Percentiles rank a stretch among this genome's conserved stretches.
Evolutionary conservation across 2,113 vertebrate genomes (phyloP).

Genomic region (Cephalopterus ornatus): DNA sequence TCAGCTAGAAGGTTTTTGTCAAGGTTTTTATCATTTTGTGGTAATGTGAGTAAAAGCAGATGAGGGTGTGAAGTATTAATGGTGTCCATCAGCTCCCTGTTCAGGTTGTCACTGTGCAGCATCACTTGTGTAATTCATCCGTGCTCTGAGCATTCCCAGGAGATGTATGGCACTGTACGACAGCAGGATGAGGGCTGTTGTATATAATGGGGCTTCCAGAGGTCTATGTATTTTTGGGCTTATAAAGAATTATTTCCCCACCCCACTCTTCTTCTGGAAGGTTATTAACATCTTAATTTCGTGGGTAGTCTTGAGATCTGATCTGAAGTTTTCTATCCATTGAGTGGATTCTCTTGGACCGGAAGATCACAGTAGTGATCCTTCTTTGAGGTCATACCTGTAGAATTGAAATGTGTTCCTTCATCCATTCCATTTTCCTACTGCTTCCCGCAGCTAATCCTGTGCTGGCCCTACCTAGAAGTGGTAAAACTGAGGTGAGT

Average conservation of each 20-base stretch:
- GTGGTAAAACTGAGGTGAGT: fast-evolving
- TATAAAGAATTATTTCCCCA: neutral
- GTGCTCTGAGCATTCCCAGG: fast-evolving
- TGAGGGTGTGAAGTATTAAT: neutral
- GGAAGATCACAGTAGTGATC: neutral
- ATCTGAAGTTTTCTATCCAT: neutral
- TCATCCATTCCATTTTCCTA: neutral
- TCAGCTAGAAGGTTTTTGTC: neutral
- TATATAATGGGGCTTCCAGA: neutral
- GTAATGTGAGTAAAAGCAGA: neutral
- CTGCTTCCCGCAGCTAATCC: neutral
- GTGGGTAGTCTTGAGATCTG: neutral
- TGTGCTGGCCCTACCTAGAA: neutral
- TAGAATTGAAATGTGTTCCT: neutral
- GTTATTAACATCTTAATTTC: neutral
- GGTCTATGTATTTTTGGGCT: neutral
- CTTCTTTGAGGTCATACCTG: neutral
- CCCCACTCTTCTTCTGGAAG: neutral
- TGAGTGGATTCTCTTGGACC: neutral
- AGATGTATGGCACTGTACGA: neutral
- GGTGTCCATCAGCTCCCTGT: neutral
- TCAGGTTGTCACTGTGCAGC: neutral
- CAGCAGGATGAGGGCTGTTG: neutral
- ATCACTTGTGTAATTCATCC: too few species aligned
- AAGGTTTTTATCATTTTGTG: neutral